Base-by-base conservation (phyloP, 2,888 invertebrate genomes). In the Heliconius ismenius region DNA sequence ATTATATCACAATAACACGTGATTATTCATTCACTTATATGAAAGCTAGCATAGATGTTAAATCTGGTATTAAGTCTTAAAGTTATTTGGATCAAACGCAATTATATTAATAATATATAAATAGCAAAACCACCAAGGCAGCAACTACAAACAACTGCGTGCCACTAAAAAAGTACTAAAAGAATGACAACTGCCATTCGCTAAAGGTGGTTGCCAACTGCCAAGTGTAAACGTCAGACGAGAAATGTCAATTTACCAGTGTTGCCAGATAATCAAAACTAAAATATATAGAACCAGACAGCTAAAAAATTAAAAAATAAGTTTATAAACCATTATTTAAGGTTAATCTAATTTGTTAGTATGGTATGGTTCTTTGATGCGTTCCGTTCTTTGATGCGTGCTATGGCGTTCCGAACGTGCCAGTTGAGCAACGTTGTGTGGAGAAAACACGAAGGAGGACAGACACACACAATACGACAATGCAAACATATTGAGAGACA, bases 1-100 rank as follows among this genome's bases (percentile, higher is more conserved):
- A 76, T 76, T 74, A 76, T 74, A 76, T n/a, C 65, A 28, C 43
- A 67, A 68, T n/a, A 65, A 65, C 70, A 58, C 43, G 65, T 72
- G 72, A 32, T 39, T 39, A 39, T 65, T 73, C 18, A 65, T 58
- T 64, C 75, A 63, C 32, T 72, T 70, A 28, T 65, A 54, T 2
- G 21, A 26, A 39, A 49, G 28, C 65, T 10, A 58, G 24, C 49
- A 24, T 58, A 65, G 9, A 28, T 73, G 39, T 65, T 58, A 10
- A 32, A 9, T 15, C 6, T 26, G 18, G 2, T 63, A 73, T 28
- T 62, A 13, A 73, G n/a, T 18, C 28, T 64, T 49, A 28, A n/a
- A 49, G 49, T 21, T 3, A 73, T 39, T 58, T 36, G 6, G 13
- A 70, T 26, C n/a, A n/a, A 70, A 43, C 9, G n/a, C 6, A 32